phyloP scores from a whole-genome alignment of 2,888 invertebrate species.

The Bombylius major region DNA sequence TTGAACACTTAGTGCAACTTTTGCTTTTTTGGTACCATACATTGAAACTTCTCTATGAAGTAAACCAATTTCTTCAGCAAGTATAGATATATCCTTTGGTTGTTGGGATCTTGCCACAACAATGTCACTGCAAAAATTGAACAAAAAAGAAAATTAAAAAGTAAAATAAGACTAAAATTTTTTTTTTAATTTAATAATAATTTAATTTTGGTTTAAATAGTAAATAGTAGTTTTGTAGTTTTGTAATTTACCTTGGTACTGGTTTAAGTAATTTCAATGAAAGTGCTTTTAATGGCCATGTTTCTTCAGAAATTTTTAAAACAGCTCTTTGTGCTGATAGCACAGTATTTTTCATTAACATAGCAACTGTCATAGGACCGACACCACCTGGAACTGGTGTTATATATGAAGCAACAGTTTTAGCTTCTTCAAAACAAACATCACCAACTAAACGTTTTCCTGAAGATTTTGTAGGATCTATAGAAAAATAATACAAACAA shows the following conservation, averaged over 20 bases:
- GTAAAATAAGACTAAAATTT: neutral
- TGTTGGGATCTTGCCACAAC: conserved; percentile 76
- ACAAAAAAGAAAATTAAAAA: neutral
- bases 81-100: conserved; percentile 64
- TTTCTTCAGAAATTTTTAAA: conserved; percentile 39
- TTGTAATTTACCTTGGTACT: conserved; percentile 61
- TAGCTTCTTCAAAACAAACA: conserved; percentile 75
- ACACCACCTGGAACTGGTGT: conserved; percentile 89
- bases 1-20: conserved; percentile 70
- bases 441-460: conserved; percentile 89
- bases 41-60: conserved; percentile 67
- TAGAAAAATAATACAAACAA: conserved; percentile 3
- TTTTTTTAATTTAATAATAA: conserved; percentile 12
- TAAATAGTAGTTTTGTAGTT: neutral
- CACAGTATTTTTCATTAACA: conserved; percentile 88
- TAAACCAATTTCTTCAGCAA: conserved; percentile 79
- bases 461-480: conserved; percentile 62
- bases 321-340: conserved; percentile 60
- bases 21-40: conserved; percentile 91
- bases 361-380: conserved; percentile 88
- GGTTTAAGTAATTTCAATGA: conserved; percentile 51
- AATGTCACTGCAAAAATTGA: conserved; percentile 56
- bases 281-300: conserved; percentile 62
- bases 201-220: too few species aligned
- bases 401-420: conserved; percentile 63